Evolutionary conservation across 1,140 invertebrate genomes (phyloP).

Genomic region (Solen grandis): DNA sequence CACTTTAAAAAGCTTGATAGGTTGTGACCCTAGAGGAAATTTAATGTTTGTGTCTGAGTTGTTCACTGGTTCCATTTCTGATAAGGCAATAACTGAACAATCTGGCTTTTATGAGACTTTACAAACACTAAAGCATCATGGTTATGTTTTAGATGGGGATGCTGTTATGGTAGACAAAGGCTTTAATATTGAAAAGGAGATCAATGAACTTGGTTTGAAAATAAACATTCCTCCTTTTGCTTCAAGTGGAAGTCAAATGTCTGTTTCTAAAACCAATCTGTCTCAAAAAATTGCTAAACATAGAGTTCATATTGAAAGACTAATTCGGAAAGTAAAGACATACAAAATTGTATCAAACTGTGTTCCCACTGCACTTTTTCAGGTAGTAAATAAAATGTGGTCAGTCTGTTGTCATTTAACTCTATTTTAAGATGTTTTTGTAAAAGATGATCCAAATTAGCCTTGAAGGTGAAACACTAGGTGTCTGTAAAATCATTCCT

Average conservation of each 20-base stretch:
- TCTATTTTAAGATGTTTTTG: too few species aligned
- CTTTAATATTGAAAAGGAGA: conserved; percentile 31
- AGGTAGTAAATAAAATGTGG: too few species aligned
- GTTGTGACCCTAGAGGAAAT: conserved; percentile 56
- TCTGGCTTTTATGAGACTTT: conserved; percentile 34
- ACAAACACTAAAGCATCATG: conserved; percentile 3
- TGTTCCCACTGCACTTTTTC: too few species aligned
- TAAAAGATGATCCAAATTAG: too few species aligned
- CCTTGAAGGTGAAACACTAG: too few species aligned
- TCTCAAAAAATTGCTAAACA: conserved; percentile 38
- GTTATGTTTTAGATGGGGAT: conserved; percentile 36
- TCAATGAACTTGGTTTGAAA: too few species aligned
- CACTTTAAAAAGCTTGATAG: conserved; percentile 60
- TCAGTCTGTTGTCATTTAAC: too few species aligned
- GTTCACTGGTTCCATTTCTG: conserved; percentile 60
- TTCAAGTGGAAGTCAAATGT: conserved; percentile 33
- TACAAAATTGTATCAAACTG: too few species aligned
- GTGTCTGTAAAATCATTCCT: too few species aligned
- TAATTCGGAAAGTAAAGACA: too few species aligned
- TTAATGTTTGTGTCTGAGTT: conserved; percentile 55
- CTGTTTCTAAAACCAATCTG: conserved; percentile 1
- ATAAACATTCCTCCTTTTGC: conserved; percentile 41
- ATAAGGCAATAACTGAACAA: conserved; percentile 55
- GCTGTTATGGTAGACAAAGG: conserved; percentile 51
- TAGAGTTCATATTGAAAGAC: too few species aligned